Evolutionary conservation across 2,113 vertebrate genomes (phyloP), one percentile per base, ranked within the genome.

Genomic region (Chroicocephalus ridibundus): DNA sequence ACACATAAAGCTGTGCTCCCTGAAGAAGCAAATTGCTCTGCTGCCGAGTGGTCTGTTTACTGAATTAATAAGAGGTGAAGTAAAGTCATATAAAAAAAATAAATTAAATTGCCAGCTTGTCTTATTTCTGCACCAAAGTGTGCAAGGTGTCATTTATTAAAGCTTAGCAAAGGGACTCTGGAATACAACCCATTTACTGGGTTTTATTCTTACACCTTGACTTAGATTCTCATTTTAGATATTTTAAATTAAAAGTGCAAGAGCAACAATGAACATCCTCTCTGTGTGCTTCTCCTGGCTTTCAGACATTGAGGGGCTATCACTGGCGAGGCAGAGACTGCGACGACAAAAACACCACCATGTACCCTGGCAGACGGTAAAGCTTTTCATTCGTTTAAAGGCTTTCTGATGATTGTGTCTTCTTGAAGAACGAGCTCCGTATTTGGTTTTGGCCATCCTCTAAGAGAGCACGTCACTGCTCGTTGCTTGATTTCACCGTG

Each of bases 301-400:
- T 97, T 61, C 79, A 98, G 98, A 98, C 97, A 0, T 21, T 98
- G 80, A 91, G 98, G 38, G 98, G 98, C 66, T 98, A 98, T 86
- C 96, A 98, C 88, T 98, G 98, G 98, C 93, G 98, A 93, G 98
- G 98, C 76, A 96, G 96, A 95, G 98, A 98, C 86, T 98, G 98
- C 86, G 58, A 98, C 0, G 98, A 98, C 94, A 74, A 52, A 6
- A 87, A 98, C 42, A 78, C 47, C 47, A 95, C 60, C 0, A 85
- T 85, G 15, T 97, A 98, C 84, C 98, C 98, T 1, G 98, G 98
- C 83, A 98, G 98, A 94, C 97, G 98, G 98, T 98, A 97, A 97
- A 15, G 40, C 15, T 78, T 85, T 64, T 54, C 5, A 13, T 62
- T 82, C 18, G 52, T 90, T 78, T 68, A 78, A 71, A 64, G 36